Conservation (phyloP, 1,140 invertebrate genomes). For the Parapsyche elsis region DNA sequence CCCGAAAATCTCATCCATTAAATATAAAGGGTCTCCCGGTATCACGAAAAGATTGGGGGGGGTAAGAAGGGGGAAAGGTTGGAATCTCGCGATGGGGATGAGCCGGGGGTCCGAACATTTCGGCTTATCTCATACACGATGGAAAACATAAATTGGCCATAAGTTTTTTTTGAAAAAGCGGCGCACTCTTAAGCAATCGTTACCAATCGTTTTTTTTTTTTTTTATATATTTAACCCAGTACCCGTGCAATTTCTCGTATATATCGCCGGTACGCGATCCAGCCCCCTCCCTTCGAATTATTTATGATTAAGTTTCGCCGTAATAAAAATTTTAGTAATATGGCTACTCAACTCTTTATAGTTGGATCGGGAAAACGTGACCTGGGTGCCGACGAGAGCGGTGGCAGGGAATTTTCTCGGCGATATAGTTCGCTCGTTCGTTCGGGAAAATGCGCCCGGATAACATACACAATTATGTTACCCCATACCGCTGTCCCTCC, state of each 20-base stretch:
- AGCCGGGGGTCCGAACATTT: background rate
- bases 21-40: constrained; percentile 44
- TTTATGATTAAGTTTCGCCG: constrained; percentile 56
- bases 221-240: background rate
- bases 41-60: constrained; percentile 23
- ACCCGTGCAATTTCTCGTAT: no score
- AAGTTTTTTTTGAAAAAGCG: constrained; percentile 44
- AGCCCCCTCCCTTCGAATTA: constrained; percentile 43
- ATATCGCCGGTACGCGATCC: background rate
- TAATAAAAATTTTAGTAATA: constrained; percentile 54
- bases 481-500: background rate
- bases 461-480: constrained; percentile 39
- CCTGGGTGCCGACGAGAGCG: constrained; percentile 21
- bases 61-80: background rate
- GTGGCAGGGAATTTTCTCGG: constrained; percentile 1
- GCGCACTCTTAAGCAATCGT: constrained; percentile 41
- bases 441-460: constrained; percentile 24
- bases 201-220: constrained; percentile 47
- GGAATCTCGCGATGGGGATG: background rate
- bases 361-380: constrained; percentile 54
- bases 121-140: constrained; percentile 50
- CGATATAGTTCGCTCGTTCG: constrained; percentile 12
- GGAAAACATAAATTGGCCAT: constrained; percentile 53
- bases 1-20: constrained; percentile 47
- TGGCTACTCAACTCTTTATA: constrained; percentile 50